phyloP scores from a whole-genome alignment of 1,140 invertebrate genomes.

The Sinella curviseta region DNA sequence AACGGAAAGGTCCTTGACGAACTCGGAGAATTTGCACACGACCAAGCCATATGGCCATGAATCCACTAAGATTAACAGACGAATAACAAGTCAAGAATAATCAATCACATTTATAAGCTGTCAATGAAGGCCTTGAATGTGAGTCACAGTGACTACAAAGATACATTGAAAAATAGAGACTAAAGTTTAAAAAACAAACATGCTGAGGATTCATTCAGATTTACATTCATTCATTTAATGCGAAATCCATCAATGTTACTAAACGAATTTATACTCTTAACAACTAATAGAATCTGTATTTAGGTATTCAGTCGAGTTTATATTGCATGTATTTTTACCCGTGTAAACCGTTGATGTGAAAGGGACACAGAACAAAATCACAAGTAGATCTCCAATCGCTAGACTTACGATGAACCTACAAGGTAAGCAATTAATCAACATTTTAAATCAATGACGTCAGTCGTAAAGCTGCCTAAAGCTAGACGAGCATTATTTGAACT shows the following conservation, averaged over 20 bases:
- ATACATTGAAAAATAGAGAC: no score
- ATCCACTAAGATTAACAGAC: slow-evolving; percentile 53
- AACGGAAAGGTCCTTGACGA: slow-evolving; percentile 57
- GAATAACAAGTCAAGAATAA: neutral
- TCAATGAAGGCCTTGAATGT: no score
- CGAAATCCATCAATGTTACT: no score
- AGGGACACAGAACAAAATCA: slow-evolving; percentile 59
- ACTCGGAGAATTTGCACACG: slow-evolving; percentile 59
- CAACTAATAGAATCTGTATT: no score
- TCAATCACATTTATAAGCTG: neutral
- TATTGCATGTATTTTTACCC: neutral
- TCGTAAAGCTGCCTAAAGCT: neutral
- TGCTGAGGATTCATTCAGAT: no score
- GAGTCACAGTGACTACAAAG: no score
- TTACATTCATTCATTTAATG: no score
- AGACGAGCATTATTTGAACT: no score
- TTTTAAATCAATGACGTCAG: neutral
- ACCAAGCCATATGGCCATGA: slow-evolving; percentile 59
- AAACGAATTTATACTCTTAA: no score
- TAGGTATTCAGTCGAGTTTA: neutral
- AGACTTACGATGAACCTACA: slow-evolving; percentile 59
- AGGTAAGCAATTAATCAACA: no score
- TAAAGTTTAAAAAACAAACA: no score
- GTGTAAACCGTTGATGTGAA: slow-evolving; percentile 58
- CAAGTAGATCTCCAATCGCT: slow-evolving; percentile 59